Percentiles rank a stretch among this genome's conserved stretches.
These are phyloP conservation scores for Neodiprion lecontei DNA, from an alignment of 1,140 invertebrate genomes.

Conservation along the genomic window DNA sequence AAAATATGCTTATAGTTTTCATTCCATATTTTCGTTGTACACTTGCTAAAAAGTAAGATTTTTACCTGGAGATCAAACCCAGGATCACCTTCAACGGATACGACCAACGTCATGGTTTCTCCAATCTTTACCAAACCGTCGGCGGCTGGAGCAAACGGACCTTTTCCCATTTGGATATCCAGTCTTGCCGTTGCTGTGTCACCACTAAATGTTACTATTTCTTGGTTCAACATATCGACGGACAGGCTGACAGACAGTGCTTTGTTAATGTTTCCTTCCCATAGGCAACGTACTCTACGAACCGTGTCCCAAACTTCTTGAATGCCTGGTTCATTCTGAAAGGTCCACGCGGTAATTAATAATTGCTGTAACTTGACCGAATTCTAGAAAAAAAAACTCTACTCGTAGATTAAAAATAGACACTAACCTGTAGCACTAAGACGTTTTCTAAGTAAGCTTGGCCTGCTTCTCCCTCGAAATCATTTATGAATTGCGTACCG, in stretches of 20 bases:
- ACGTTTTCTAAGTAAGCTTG: conserved; percentile 84
- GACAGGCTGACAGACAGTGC: conserved; percentile 75
- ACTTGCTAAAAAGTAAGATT: not conserved
- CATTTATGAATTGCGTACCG: conserved; percentile 82
- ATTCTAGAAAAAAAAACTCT: not conserved
- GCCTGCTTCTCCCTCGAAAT: conserved; percentile 74
- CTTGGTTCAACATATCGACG: conserved; percentile 81
- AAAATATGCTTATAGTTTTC: conserved; percentile 15
- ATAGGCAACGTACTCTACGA: conserved; percentile 78
- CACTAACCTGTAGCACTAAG: conserved; percentile 70
- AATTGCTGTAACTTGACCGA: not conserved
- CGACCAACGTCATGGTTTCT: conserved; percentile 82
- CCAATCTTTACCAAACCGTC: conserved; percentile 84
- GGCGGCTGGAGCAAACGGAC: conserved; percentile 78
- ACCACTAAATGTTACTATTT: conserved; percentile 83
- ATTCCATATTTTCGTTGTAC: not conserved
- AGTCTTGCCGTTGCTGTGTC: conserved; percentile 82
- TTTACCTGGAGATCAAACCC: conserved; percentile 75
- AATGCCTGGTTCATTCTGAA: conserved; percentile 77
- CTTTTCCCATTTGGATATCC: conserved; percentile 80
- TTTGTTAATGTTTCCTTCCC: conserved; percentile 82
- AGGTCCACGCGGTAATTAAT: not conserved
- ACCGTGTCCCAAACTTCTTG: conserved; percentile 86
- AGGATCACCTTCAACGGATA: conserved; percentile 80
- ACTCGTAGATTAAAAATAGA: not conserved